A percentile compares a stretch with the other conserved stretches of the same genome.
These are phyloP conservation scores for Eunapius fragilis DNA, from an alignment of 37 sponge, comb jelly and placozoan genomes.

Conservation along the genomic window DNA sequence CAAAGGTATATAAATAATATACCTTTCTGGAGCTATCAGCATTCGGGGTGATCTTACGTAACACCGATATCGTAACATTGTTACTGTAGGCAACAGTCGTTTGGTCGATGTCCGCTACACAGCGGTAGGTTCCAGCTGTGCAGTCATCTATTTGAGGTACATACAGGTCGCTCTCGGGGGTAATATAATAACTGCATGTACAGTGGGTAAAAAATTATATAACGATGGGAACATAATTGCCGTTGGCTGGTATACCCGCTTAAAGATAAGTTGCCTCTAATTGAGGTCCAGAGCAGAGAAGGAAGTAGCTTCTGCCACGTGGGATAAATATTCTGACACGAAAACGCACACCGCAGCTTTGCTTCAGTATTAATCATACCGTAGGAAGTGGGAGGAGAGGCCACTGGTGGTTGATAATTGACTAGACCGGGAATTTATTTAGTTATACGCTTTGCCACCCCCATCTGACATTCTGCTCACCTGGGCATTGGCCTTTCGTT, in stretches of 20 bases:
- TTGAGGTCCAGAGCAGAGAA: neutral
- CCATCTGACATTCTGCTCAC: neutral
- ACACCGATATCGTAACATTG: neutral
- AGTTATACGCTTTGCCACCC: neutral
- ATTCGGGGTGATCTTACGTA: neutral
- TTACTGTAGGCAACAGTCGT: neutral
- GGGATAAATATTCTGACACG: neutral
- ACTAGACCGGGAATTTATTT: too few species aligned
- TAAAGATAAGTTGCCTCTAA: neutral
- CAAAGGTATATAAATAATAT: too few species aligned
- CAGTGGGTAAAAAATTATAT: too few species aligned
- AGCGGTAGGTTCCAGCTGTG: neutral
- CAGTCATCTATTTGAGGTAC: neutral
- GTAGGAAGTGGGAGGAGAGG: neutral
- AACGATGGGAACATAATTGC: too few species aligned
- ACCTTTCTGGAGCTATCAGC: neutral
- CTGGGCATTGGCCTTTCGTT: neutral
- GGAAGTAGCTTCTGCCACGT: neutral
- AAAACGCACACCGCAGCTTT: neutral
- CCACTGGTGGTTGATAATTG: neutral
- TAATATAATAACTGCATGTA: neutral
- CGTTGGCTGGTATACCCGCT: neutral
- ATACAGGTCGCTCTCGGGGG: neutral
- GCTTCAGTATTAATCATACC: neutral
- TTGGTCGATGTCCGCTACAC: neutral